These are phyloP conservation scores for Semaprochilodus insignis DNA, from an alignment of 2,797 vertebrate species.

Conservation along the genomic window DNA sequence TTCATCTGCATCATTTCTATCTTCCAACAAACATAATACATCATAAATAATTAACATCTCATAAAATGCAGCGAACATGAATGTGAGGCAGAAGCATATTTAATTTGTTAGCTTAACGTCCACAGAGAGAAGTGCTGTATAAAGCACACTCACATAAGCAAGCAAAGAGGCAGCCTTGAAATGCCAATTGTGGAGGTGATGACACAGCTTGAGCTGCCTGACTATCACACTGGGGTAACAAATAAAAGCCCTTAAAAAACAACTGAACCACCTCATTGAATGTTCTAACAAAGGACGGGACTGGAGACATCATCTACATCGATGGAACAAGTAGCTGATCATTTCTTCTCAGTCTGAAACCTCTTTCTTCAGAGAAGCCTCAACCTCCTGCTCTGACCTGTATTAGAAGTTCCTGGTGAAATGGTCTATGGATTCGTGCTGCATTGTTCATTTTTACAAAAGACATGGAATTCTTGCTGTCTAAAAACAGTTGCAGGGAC, in stretches of 20 bases:
- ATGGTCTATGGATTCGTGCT: not conserved
- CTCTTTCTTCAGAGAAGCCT: slow-evolving; percentile 1
- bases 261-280: not conserved
- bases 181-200: not conserved
- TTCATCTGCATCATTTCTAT: not conserved
- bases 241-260: not conserved
- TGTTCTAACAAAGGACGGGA: not conserved
- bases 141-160: slow-evolving; percentile 10
- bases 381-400: not conserved
- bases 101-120: slow-evolving; percentile 41
- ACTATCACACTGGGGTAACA: not conserved
- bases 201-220: not conserved
- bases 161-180: not conserved
- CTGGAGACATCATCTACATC: not conserved
- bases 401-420: not conserved
- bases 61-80: not conserved
- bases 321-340: not conserved
- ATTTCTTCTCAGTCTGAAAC: not conserved
- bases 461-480: no score
- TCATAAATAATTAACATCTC: slow-evolving; percentile 1
- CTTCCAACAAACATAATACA: slow-evolving; percentile 2
- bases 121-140: slow-evolving; percentile 21
- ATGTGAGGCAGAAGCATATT: slow-evolving; percentile 7
- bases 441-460: no score
- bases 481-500: no score